Conservation (phyloP, 2,797 vertebrate species). For the Sebastes kiyomatsui region DNA sequence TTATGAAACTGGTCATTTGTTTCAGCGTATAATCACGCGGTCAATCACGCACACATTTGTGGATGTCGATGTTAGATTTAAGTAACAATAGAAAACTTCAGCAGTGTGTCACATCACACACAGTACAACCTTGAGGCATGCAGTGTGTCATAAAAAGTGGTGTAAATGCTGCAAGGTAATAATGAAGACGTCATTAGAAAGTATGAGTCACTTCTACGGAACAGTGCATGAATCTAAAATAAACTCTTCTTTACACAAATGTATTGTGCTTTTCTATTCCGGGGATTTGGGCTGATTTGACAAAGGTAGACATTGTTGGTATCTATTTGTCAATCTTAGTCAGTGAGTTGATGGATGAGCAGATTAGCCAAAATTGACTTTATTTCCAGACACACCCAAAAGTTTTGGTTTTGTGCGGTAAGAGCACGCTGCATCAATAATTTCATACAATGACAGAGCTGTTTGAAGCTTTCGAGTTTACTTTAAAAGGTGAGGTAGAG, state of each 20-base stretch:
- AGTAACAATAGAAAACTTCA: too few relatives aligned
- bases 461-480: neutral
- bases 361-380: neutral
- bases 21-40: fast-evolving
- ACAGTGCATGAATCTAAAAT: too few relatives aligned
- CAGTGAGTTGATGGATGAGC: too few relatives aligned
- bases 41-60: neutral
- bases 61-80: too few relatives aligned
- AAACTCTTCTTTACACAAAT: too few relatives aligned
- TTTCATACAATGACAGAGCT: neutral
- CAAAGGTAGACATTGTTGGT: neutral
- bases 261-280: too few relatives aligned
- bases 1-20: neutral
- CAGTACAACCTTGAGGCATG: neutral
- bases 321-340: neutral
- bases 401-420: neutral
- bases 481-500: neutral
- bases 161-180: too few relatives aligned
- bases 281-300: too few relatives aligned
- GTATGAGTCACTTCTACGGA: neutral
- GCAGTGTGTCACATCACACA: neutral
- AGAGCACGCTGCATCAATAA: neutral
- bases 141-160: neutral
- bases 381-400: neutral
- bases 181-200: neutral